Evolutionary conservation across 2,797 vertebrate species (phyloP), one percentile per base, ranked within the genome.

Genomic region (Forpus xanthops): DNA sequence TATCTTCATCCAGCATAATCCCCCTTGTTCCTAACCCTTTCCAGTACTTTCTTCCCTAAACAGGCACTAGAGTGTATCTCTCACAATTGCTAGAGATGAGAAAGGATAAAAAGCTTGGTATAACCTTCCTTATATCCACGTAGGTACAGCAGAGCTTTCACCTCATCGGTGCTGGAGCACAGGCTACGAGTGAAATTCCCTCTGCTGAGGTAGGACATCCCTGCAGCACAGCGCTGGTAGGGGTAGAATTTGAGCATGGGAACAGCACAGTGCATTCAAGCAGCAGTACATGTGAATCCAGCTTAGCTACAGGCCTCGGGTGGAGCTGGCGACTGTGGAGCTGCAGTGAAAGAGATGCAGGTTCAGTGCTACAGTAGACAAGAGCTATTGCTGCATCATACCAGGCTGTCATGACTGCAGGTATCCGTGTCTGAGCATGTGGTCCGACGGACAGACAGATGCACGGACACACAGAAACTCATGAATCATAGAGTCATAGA

Each of bases 241-340:
- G 18, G 7, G 8, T 52, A 8, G 5, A 31, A 1, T 21, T 1
- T 0, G 5, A 7, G 5, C 0, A 0, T 3, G 45, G 50, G 31
- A 53, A 3, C 30, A 3, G 42, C 4, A 0, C 21, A 4, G 53
- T 4, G 1, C 0, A 2, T 31, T 25, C 1, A 2, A 15, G 70
- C 39, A 9, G 74, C 8, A 2, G 21, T 4, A 17, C 13, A 37
- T 4, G 42, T 1, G 50, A 49, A 68, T 44, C 9, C 10, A 12
- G 35, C 53, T 15, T 9, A 0, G 33, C 50, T 23, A 1, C 7
- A 1, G 79, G 18, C 21, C 28, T 2, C 0, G 0, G 15, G 0
- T 12, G 33, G 41, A 28, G 66, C 21, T 30, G 53, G 31, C 30
- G 12, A 9, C 49, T 4, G 6, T 1, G 31, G 67, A 2, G 45